Base-by-base conservation (phyloP, 2,113 vertebrate genomes). In the Labrus mixtus region DNA sequence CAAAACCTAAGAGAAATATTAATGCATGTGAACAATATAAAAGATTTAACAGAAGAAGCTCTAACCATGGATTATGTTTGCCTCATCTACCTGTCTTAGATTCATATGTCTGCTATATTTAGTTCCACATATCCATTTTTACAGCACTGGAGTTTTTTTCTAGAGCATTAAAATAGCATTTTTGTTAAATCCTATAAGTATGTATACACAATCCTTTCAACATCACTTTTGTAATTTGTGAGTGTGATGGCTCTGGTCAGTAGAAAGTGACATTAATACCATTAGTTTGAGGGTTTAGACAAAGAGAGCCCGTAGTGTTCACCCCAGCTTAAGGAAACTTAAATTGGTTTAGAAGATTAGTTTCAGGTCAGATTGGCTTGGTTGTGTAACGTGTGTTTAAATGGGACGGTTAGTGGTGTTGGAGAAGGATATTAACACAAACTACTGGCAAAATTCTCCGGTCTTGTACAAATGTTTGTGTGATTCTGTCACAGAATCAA, bases 301-400 rank as follows among this genome's bases (percentile, higher is more conserved):
- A 39, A 62, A 58, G 54, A 25, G 25, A 20, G 45, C 6, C 29
- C 39, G n/a, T 13, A 33, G 41, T 11, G 33, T 43, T 45, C 6
- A 68, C 57, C 23, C 46, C 66, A 54, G 59, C 58, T 33, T 11
- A 1, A 41, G 3, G 70, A 66, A 61, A 57, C 20, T 73, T 1
- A 76, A 45, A 2, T 48, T 61, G 58, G 23, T 83, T 87, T 61
- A 84, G 63, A 62, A 53, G 81, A 82, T 88, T 69, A 84, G 55
- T 6, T 53, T 6, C 53, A 17, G 69, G 45, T 73, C 73, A 63
- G 46, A 10, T 17, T 19, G 65, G 50, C 6, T 1, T 3, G 19
- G 19, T 61, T 73, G 29, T 59, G 54, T 79, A 33, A 70, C 7
- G 60, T 12, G 43, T 43, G 69, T 60, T 59, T 12, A 64, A 43